Percentiles rank a stretch among this genome's conserved stretches.
These are phyloP conservation scores for Leucophenga maculata DNA, from an alignment of 2,888 invertebrate genomes.

Conservation along the genomic window DNA sequence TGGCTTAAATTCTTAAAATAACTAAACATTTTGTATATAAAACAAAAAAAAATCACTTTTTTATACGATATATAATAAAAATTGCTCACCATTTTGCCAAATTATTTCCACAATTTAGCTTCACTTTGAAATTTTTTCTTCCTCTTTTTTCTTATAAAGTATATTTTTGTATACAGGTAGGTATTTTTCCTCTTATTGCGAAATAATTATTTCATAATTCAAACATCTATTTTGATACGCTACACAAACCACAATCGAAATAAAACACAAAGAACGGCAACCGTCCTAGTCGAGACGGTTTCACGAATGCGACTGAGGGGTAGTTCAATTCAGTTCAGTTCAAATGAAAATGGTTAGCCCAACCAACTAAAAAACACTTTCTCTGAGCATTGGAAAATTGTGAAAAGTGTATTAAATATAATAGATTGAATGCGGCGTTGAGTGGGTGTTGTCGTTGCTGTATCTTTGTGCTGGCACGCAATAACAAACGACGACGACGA, in stretches of 20 bases:
- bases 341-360: background rate
- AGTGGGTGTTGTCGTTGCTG: background rate
- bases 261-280: background rate
- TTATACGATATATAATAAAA: background rate
- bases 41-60: background rate
- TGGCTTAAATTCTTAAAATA: background rate
- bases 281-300: slow-evolving; percentile 43
- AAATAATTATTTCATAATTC: slow-evolving; percentile 51
- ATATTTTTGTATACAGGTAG: too few relatives aligned
- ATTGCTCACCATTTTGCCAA: background rate
- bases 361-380: background rate
- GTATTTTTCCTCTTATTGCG: background rate
- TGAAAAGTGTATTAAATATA: background rate
- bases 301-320: slow-evolving; percentile 47
- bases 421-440: background rate
- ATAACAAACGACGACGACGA: too few relatives aligned
- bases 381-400: slow-evolving; percentile 12
- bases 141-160: too few relatives aligned
- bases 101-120: too few relatives aligned
- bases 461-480: background rate
- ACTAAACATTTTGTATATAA: background rate
- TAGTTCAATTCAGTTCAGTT: background rate
- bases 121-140: too few relatives aligned
- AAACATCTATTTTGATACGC: slow-evolving; percentile 41
- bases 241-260: background rate